Conservation (phyloP, 2,797 vertebrate genomes). For the Ispidina picta region DNA sequence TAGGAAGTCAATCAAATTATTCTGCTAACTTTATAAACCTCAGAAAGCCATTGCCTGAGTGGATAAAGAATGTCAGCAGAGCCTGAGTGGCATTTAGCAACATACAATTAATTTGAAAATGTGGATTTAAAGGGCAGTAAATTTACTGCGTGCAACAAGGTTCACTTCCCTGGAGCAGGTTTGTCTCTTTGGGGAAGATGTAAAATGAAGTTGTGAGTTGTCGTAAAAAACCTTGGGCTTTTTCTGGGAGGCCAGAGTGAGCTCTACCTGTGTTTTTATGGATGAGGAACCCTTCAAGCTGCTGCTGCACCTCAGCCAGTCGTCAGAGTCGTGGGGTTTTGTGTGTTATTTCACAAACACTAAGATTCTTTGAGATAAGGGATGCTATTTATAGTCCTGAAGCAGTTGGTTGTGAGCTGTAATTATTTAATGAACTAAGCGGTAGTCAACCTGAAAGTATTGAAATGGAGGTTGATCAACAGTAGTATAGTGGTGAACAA, state of each 20-base stretch:
- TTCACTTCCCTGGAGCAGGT: neutral
- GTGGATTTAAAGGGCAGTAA: conserved; percentile 4
- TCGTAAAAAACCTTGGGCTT: neutral
- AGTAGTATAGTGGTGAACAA: neutral
- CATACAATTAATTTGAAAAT: conserved; percentile 41
- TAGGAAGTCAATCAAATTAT: conserved; percentile 67
- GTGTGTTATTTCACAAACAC: neutral
- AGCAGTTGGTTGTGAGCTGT: neutral
- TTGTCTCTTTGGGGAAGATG: neutral
- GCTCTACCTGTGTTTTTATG: neutral
- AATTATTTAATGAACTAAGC: neutral
- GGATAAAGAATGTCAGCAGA: conserved; percentile 60
- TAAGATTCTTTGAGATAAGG: neutral
- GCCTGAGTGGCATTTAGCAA: conserved; percentile 34
- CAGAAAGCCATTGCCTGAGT: neutral
- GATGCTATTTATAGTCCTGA: neutral
- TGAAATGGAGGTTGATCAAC: neutral
- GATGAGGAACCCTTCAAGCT: neutral
- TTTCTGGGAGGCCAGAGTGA: neutral
- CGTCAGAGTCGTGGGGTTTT: neutral
- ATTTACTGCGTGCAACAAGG: neutral
- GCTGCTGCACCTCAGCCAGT: neutral
- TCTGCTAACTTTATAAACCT: conserved; percentile 63
- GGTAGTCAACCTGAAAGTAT: neutral
- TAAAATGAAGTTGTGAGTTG: neutral